These are phyloP conservation scores for Aphaenogaster rudis DNA, from an alignment of 1,140 invertebrate genomes.

Conservation along the genomic window DNA sequence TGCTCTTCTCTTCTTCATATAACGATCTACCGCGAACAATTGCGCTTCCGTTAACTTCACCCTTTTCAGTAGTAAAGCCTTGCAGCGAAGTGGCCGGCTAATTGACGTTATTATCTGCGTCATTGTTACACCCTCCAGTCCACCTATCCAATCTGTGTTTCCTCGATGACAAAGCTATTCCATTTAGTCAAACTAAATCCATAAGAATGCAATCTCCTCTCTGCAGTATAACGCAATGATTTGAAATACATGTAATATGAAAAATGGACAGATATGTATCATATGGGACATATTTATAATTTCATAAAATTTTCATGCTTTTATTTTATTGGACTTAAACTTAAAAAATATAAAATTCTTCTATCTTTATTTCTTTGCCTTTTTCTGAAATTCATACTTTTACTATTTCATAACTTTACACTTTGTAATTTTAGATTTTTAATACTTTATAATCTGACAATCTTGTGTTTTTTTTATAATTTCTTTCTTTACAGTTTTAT, in stretches of 20 bases:
- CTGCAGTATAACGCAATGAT: neutral
- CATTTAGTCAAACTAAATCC: slow-evolving; percentile 28
- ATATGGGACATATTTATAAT: neutral
- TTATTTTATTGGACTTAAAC: neutral
- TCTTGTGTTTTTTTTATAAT: neutral
- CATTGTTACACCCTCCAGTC: slow-evolving; percentile 60
- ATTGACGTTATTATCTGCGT: slow-evolving; percentile 69
- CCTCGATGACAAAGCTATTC: neutral
- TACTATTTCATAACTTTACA: neutral
- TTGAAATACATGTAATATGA: neutral
- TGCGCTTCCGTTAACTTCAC: slow-evolving; percentile 54
- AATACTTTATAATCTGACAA: neutral
- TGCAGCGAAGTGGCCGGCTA: slow-evolving; percentile 42
- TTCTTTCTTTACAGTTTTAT: neutral
- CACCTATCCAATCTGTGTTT: slow-evolving; percentile 17
- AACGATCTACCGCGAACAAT: slow-evolving; percentile 43
- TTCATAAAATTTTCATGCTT: neutral
- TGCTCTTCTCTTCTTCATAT: neutral
- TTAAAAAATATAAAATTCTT: neutral
- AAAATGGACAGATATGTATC: neutral
- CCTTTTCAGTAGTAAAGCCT: slow-evolving; percentile 52
- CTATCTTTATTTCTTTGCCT: neutral
- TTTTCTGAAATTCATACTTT: neutral
- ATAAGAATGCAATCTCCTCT: slow-evolving; percentile 19
- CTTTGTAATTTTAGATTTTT: neutral